phyloP scores from a whole-genome alignment of 2,113 vertebrate genomes.

The Anolis sagrei region DNA sequence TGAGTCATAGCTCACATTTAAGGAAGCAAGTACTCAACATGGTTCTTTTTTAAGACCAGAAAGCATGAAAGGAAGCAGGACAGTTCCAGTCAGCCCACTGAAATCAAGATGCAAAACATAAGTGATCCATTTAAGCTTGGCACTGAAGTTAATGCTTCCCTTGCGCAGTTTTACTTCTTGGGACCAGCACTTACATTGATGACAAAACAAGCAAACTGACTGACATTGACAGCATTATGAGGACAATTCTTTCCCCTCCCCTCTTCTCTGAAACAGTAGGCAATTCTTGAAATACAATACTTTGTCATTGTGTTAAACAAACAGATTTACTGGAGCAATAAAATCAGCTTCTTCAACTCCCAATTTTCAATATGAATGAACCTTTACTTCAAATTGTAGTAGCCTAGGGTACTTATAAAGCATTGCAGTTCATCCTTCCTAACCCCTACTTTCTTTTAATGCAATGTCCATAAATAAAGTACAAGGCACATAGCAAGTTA shows the following conservation, averaged over 20 bases:
- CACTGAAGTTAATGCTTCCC: conserved; percentile 39
- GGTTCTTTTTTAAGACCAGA: background rate
- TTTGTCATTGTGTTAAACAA: conserved; percentile 10
- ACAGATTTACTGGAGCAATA: background rate
- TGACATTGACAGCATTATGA: background rate
- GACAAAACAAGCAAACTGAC: background rate
- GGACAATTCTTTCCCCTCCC: no score
- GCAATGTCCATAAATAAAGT: conserved; percentile 37
- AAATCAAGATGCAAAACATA: background rate
- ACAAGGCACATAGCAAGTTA: conserved; percentile 45
- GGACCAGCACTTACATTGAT: conserved; percentile 1
- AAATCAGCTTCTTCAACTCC: background rate
- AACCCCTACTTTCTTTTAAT: background rate
- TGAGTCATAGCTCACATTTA: background rate
- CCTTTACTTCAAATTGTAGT: background rate
- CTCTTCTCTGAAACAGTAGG: background rate
- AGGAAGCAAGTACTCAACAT: accelerated
- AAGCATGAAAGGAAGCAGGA: accelerated
- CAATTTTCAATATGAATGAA: background rate
- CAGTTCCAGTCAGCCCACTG: background rate
- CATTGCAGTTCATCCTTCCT: background rate
- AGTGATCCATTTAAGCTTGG: background rate
- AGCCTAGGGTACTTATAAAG: background rate
- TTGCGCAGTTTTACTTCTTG: conserved; percentile 21
- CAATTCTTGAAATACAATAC: background rate